phyloP scores from a whole-genome alignment of 2,797 vertebrate genomes.

The Helicolenus hilgendorfi region DNA sequence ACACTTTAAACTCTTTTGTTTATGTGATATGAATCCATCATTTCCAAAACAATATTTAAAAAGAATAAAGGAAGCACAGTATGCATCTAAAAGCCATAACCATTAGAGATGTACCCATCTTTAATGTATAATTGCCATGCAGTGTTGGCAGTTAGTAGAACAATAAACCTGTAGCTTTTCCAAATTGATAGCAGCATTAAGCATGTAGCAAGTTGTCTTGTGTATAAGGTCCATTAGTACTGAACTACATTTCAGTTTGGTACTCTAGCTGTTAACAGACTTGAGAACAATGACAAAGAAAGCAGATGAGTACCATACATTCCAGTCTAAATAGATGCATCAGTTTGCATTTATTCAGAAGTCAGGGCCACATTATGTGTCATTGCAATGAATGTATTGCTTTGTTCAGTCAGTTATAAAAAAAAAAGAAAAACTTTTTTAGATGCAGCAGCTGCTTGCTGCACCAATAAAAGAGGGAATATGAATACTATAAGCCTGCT shows the following conservation, averaged over 20 bases:
- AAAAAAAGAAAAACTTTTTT: not conserved
- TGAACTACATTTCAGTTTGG: not conserved
- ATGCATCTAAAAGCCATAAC: not conserved
- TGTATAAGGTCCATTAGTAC: not conserved
- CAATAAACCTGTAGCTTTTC: not conserved
- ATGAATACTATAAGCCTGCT: not conserved
- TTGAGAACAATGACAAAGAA: not conserved
- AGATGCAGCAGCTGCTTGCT: not conserved
- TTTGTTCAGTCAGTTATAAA: conserved; percentile 3
- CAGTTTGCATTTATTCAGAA: not conserved
- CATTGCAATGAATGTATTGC: not conserved
- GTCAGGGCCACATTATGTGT: not conserved
- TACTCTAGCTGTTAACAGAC: not conserved
- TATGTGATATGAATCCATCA: not conserved
- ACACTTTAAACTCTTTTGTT: not conserved
- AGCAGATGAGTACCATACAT: not conserved
- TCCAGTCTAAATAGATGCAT: not conserved
- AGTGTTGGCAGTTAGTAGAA: not conserved
- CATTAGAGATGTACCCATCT: not conserved
- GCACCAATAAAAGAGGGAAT: not conserved
- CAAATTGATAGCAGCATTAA: not conserved
- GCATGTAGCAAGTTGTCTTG: not conserved
- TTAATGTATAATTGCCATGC: not conserved
- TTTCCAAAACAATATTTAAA: not conserved
- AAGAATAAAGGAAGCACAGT: not conserved